phyloP scores from a whole-genome alignment of 2,888 invertebrate genomes.

The Pammene aurita region DNA sequence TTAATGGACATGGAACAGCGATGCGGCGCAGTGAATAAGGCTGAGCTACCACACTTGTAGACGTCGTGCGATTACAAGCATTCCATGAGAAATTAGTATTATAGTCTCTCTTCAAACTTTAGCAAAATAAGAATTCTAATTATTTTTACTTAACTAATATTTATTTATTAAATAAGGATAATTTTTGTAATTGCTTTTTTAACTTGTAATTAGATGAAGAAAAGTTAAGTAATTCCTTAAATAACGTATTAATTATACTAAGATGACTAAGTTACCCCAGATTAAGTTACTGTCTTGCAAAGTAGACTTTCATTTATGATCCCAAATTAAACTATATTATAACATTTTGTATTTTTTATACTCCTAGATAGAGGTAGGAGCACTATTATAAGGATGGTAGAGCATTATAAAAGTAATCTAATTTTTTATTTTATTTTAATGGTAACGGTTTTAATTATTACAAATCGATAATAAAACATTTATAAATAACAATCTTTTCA shows the following conservation, averaged over 20 bases:
- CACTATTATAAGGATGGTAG: too few relatives aligned
- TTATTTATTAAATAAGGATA: slow-evolving; percentile 19
- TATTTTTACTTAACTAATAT: slow-evolving; percentile 15
- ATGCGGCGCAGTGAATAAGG: slow-evolving; percentile 11
- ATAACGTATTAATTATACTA: too few relatives aligned
- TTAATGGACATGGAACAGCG: slow-evolving; percentile 48
- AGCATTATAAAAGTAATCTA: too few relatives aligned
- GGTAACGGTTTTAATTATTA: too few relatives aligned
- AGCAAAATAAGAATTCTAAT: slow-evolving; percentile 15
- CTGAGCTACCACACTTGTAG: slow-evolving; percentile 16
- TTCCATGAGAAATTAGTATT: slow-evolving; percentile 29
- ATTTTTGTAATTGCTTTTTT: slow-evolving; percentile 9
- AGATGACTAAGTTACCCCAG: background rate
- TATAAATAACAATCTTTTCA: too few relatives aligned
- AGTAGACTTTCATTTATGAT: too few relatives aligned
- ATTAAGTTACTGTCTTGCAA: background rate
- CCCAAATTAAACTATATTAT: too few relatives aligned
- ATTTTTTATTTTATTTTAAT: too few relatives aligned
- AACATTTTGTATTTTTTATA: too few relatives aligned
- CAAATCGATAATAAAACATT: too few relatives aligned
- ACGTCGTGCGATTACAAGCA: slow-evolving; percentile 15
- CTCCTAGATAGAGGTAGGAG: too few relatives aligned
- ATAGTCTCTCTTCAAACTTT: slow-evolving; percentile 7
- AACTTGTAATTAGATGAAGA: background rate
- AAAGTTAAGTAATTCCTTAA: slow-evolving; percentile 33